Base-by-base conservation (phyloP, 2,797 vertebrate genomes). In the Pachyuromys duprasi region DNA sequence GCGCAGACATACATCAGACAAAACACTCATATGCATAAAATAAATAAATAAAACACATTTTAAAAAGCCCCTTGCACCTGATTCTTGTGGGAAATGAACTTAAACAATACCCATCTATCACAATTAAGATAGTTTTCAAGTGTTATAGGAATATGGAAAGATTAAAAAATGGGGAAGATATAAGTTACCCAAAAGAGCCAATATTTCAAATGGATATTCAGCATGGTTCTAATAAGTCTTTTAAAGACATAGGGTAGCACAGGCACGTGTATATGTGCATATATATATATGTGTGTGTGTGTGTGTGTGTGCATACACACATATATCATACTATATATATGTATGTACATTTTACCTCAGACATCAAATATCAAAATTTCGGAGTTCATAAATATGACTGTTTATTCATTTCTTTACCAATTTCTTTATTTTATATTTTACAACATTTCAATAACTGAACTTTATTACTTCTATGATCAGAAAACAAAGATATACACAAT, bases 141-240 rank as follows among this genome's bases (percentile, higher is more conserved):
- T 91, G 62, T 15, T 82, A 33, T 74, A 76, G 36, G 49, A 97
- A 90, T 28, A 81, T 0, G n/a, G 2, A 88, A 92, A 49, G 55
- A 57, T 14, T 17, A 42, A 86, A 49, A 86, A 87, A 70, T 36
- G 8, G n/a, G 72, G 70, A 90, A 55, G 36, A 79, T 91, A 75
- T 17, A 86, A 90, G 28, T 14, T 75, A 69, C 33, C 36, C 12
- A 70, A 94, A 91, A 69, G 62, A 80, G 42, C 14, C 49, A 82
- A 18, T 49, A 74, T 91, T 94, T 53, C 93, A 80, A 93, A 72
- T 88, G 13, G 36, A 80, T 70, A 75, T 81, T 90, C 36, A 93
- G 24, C 53, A 86, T 49, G 31, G n/a, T 36, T 31, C 42, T 63
- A 65, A 78, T 53, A 89, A 62, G 18, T 55, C 91, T 92, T 67